These are phyloP conservation scores for Arbacia lixula DNA, from an alignment of 53 echinoderm and acorn worm genomes.

Conservation along the genomic window DNA sequence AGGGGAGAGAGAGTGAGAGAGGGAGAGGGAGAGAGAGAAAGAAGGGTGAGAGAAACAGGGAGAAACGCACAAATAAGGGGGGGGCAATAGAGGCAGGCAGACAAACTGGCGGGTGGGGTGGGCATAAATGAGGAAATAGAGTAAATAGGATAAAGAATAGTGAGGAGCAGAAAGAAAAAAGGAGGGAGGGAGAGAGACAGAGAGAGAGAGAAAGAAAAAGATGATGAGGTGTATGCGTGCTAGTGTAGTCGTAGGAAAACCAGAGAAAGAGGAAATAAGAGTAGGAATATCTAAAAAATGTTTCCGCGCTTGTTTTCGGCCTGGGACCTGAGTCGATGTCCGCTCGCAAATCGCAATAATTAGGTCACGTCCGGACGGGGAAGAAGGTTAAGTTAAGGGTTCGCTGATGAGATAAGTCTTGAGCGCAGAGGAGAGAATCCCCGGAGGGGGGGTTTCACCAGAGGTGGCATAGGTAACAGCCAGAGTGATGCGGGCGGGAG, in stretches of 20 bases:
- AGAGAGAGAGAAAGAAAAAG: neutral
- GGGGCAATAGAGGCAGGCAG: neutral
- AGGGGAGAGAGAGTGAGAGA: neutral
- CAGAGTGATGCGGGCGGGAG: slow-evolving; percentile 7
- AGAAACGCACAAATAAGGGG: neutral
- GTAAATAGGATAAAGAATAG: neutral
- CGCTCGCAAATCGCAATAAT: slow-evolving; percentile 38
- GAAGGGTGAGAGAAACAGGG: neutral
- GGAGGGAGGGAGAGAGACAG: neutral
- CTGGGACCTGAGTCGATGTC: slow-evolving; percentile 15
- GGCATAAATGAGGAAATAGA: neutral
- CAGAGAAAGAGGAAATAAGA: slow-evolving; percentile 40
- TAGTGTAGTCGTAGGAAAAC: neutral
- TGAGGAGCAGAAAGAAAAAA: neutral
- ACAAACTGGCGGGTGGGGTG: neutral
- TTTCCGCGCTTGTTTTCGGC: slow-evolving; percentile 51
- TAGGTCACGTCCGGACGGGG: slow-evolving; percentile 20
- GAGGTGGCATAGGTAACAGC: slow-evolving; percentile 49
- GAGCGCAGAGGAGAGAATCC: slow-evolving; percentile 15
- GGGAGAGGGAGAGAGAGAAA: neutral
- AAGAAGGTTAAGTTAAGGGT: neutral
- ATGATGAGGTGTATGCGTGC: neutral
- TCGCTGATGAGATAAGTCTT: slow-evolving; percentile 7
- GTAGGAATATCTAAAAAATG: slow-evolving; percentile 38
- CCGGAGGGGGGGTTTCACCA: slow-evolving; percentile 18